phyloP scores from a whole-genome alignment of 2,113 vertebrate species.

The Vombatus ursinus region DNA sequence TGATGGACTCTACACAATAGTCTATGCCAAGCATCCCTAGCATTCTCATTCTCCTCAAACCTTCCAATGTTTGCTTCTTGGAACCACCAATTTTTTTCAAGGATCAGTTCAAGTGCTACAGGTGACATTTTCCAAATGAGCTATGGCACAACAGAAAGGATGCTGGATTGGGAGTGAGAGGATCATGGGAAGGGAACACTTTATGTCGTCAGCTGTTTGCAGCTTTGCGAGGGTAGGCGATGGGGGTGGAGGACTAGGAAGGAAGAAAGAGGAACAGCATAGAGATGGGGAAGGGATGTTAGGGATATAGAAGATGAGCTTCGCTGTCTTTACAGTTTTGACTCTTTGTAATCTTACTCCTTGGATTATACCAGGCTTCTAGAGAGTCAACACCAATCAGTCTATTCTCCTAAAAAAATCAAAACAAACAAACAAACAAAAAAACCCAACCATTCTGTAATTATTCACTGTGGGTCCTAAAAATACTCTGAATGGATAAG shows the following conservation, averaged over 20 bases:
- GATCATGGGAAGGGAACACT: neutral
- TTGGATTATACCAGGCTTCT: neutral
- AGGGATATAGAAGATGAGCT: neutral
- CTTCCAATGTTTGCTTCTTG: neutral
- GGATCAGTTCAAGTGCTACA: neutral
- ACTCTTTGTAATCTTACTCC: neutral
- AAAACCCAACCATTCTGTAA: neutral
- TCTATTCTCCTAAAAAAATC: too few relatives aligned
- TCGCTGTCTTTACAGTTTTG: neutral
- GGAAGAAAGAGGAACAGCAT: constrained; percentile 2
- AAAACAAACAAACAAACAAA: too few relatives aligned
- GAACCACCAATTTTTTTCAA: neutral
- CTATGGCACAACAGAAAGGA: neutral
- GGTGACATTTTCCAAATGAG: neutral
- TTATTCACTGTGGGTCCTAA: neutral
- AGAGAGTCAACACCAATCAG: neutral
- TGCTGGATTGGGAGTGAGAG: neutral
- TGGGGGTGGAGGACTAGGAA: neutral
- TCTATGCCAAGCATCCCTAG: neutral
- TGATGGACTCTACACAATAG: neutral
- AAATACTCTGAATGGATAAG: neutral
- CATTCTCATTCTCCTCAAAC: neutral
- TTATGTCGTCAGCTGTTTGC: neutral
- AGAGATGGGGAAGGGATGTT: neutral
- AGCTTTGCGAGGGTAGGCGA: neutral